Percentiles rank a stretch among this genome's conserved stretches.
phyloP scores from a whole-genome alignment of 2,888 invertebrate species.

The Pristionchus exspectatus region DNA sequence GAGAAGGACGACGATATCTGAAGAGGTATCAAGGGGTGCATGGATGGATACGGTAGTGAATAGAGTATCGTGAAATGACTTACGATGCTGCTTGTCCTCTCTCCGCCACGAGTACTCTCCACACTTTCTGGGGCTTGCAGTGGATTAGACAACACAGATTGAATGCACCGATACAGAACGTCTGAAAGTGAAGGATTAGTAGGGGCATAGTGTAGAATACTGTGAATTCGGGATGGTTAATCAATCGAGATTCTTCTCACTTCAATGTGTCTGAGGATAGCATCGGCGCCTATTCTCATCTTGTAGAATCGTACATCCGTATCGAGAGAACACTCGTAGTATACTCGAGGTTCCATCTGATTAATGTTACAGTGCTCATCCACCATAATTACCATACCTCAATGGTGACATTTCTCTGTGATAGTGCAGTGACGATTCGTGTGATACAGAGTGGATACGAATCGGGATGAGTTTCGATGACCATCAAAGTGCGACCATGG shows the following conservation, averaged over 20 bases:
- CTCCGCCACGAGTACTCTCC: neutral
- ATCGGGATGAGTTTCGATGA: conserved; percentile 30
- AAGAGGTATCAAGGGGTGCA: too few species aligned
- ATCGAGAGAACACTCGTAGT: conserved; percentile 11
- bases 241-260: neutral
- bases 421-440: conserved; percentile 4
- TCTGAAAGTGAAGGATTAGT: neutral
- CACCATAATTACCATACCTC: conserved; percentile 1
- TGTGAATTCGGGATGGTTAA: neutral
- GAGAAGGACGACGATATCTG: conserved; percentile 10
- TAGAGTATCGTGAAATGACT: neutral
- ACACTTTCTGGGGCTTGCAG: conserved; percentile 14
- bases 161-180: neutral
- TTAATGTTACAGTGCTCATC: neutral
- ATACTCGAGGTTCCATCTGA: conserved; percentile 42
- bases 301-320: neutral
- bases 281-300: neutral
- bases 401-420: conserved; percentile 34
- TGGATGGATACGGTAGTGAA: neutral
- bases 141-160: neutral
- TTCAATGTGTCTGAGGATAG: neutral
- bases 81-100: neutral
- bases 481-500: neutral
- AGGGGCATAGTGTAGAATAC: neutral
- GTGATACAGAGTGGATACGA: conserved; percentile 26